These are phyloP conservation scores for Chalcosyrphus nemorum DNA, from an alignment of 2,888 invertebrate species.

Conservation along the genomic window DNA sequence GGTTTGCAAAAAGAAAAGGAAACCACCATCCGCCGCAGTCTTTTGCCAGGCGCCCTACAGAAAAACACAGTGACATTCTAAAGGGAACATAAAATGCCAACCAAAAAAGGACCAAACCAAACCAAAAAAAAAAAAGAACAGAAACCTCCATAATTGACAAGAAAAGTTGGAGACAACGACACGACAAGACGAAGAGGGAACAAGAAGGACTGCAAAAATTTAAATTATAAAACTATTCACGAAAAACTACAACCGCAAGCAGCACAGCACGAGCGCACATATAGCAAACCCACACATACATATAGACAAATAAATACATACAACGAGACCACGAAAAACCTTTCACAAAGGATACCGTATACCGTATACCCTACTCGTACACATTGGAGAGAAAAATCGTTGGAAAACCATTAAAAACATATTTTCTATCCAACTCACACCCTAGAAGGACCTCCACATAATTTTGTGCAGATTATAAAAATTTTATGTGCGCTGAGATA, in stretches of 20 bases:
- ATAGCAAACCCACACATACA: conserved; percentile 33
- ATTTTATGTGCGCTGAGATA: conserved; percentile 66
- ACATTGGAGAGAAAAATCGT: conserved; percentile 61
- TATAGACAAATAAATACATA: neutral
- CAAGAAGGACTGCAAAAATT: conserved; percentile 53
- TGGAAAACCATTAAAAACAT: conserved; percentile 73
- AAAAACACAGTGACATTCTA: conserved; percentile 61
- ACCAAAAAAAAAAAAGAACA: conserved; percentile 27
- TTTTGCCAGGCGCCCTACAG: conserved; percentile 54
- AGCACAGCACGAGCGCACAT: conserved; percentile 22
- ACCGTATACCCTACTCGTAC: too few species aligned
- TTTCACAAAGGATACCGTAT: conserved; percentile 69
- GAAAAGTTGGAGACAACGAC: conserved; percentile 42
- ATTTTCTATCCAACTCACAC: conserved; percentile 50
- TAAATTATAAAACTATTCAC: conserved; percentile 73
- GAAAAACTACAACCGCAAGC: conserved; percentile 71
- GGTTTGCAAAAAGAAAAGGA: conserved; percentile 2
- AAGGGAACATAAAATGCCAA: conserved; percentile 67
- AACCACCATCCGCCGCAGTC: conserved; percentile 60
- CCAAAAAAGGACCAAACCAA: conserved; percentile 57
- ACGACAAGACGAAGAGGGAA: conserved; percentile 8
- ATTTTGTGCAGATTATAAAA: conserved; percentile 73
- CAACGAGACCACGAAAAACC: conserved; percentile 52
- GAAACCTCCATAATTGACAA: conserved; percentile 57
- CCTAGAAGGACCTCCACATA: conserved; percentile 26